Base-by-base conservation (phyloP, 2,888 invertebrate genomes). In the Drosophila trichaetosa region DNA sequence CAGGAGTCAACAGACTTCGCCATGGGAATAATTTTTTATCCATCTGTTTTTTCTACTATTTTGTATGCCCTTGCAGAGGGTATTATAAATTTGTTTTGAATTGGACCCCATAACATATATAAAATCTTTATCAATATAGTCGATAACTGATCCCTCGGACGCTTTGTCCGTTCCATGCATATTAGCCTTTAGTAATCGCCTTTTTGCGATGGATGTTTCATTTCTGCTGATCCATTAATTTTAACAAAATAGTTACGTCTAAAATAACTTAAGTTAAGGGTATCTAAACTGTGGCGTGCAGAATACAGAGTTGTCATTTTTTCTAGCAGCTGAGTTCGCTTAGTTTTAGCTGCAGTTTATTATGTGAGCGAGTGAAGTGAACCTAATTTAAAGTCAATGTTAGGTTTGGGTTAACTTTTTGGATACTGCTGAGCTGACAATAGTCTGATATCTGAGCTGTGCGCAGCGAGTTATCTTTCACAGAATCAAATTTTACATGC, bases 371-470 rank as follows among this genome's bases (percentile, higher is more conserved):
- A 69, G 60, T 82, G 87, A 82, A 82, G 74, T 69, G 80, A 87
- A 79, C 74, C 83, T 87, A 87, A 83, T 83, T 83, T 83, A 79
- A 87, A 75, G 85, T 82, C 87, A 84, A 87, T 76, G 73, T 77
- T 70, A 29, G 81, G 68, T 69, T 80, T 52, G 72, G 53, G 52
- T 42, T n/a, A 60, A 74, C 62, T 68, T 69, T 69, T 49, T 54
- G 34, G 24, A 13, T 13, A 21, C 24, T 53, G 49, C 53, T 67
- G 49, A 33, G 13, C 34, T 33, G 16, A 38, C 51, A 42, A 34
- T 51, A 60, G 54, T 34, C 49, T 33, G 40, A 60, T 54, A 54
- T 54, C 48, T 31, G 68, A 11, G 38, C 49, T 40, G 56, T 21
- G 68, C 18, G 24, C 42, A 51, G 34, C 51, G 36, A 59, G 53